These are phyloP conservation scores for Prunella fulvescens DNA, from an alignment of 2,113 vertebrate genomes.

Conservation along the genomic window DNA sequence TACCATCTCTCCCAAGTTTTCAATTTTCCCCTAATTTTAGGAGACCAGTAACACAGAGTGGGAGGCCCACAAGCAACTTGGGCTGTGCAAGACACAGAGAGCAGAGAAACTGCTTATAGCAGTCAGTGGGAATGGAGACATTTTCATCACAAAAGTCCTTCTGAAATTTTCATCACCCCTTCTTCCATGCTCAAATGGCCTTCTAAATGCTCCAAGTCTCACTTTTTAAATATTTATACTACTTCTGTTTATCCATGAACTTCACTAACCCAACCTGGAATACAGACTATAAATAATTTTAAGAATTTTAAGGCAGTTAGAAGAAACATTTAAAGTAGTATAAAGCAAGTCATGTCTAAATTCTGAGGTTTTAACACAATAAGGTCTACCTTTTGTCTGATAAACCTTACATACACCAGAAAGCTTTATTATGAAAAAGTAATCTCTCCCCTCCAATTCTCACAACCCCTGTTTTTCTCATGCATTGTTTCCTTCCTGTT, in stretches of 20 bases:
- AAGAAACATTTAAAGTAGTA: background rate
- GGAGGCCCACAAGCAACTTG: background rate
- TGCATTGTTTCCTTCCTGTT: constrained; percentile 11
- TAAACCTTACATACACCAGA: background rate
- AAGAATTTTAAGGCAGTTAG: background rate
- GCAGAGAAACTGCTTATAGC: background rate
- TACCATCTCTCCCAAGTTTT: background rate
- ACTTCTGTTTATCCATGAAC: background rate
- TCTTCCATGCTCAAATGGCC: background rate
- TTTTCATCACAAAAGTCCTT: background rate
- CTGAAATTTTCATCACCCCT: background rate
- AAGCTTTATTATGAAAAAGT: background rate
- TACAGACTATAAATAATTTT: background rate
- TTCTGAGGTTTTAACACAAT: background rate
- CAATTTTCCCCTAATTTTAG: background rate
- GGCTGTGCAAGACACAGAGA: background rate
- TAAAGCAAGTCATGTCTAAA: background rate
- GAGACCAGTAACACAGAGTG: fast-evolving
- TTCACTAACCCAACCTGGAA: background rate
- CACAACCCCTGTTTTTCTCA: background rate
- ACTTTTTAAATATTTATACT: background rate
- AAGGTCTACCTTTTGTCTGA: background rate
- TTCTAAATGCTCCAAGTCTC: background rate
- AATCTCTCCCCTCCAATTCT: background rate
- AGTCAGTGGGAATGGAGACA: background rate